Evolutionary conservation across 2,797 vertebrate genomes (phyloP), one percentile per base, ranked within the genome.

Genomic region (Sebastes minor): DNA sequence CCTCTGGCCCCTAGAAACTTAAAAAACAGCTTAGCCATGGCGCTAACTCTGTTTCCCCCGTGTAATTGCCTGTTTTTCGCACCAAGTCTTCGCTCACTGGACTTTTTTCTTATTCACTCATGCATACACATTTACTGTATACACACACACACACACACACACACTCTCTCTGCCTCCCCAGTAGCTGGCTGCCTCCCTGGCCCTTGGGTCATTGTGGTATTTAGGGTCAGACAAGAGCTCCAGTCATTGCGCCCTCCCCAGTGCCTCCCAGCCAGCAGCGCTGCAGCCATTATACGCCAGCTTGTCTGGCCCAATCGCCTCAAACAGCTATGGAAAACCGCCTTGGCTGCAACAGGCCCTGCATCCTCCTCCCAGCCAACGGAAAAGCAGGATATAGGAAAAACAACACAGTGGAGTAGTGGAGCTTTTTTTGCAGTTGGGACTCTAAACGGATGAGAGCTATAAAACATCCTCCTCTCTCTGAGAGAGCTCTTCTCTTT

Each of bases 141-240:
- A 57, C 9, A 62, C 64, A 69, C 71, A 59, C 63, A 35, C 30
- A 66, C 33, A 72, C 14, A 61, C 77, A 61, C 56, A 62, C 33
- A 56, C 89, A 86, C 83, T 57, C 74, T 82, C 62, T 57, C 78
- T 76, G 74, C 27, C 63, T 85, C 10, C 60, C 73, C 71, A 84
- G 90, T 88, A 66, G 83, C 76, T 91, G 92, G 90, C 92, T 92
- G 91, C 95, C 93, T 94, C 90, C 49, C 68, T 83, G 92, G 95
- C 86, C 78, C 82, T 81, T 91, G 92, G 95, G 95, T 95, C 88
- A 95, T 93, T 96, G 85, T 96, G 96, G 97, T 96, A 96, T 96
- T 96, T 86, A 22, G 86, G 95, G 94, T 96, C 97, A 96, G 94
- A 97, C 96, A 96, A 96, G 93, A 94, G 95, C 92, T 92, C 89